Conservation (phyloP, 2,888 invertebrate species). For the Caenorhabditis imperialis region DNA sequence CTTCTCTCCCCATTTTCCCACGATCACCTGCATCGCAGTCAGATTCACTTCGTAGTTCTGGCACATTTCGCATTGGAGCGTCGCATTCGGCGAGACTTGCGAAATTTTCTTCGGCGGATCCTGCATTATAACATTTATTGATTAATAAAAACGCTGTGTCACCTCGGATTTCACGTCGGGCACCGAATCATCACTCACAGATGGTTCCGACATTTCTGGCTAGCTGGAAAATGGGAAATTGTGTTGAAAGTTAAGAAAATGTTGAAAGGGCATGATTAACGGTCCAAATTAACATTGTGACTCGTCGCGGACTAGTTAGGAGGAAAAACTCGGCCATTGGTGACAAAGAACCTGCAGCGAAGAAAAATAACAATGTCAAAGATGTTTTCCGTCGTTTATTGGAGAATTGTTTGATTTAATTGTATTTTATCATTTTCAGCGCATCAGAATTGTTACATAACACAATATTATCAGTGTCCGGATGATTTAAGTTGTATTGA, state of each 20-base stretch:
- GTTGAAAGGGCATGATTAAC: neutral
- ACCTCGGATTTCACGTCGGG: conserved; percentile 6
- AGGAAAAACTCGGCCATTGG: conserved; percentile 31
- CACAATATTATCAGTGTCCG: too few species aligned
- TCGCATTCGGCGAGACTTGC: conserved; percentile 37
- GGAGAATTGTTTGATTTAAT: too few species aligned
- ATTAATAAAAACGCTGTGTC: conserved; percentile 1
- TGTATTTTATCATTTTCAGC: too few species aligned
- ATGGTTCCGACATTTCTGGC: conserved; percentile 27
- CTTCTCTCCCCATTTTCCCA: conserved; percentile 4
- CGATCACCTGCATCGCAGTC: conserved; percentile 84
- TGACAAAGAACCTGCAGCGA: too few species aligned
- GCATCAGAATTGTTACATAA: too few species aligned
- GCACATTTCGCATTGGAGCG: conserved; percentile 87
- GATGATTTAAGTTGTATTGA: too few species aligned
- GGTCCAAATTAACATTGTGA: conserved; percentile 11
- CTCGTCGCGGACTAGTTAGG: conserved; percentile 30
- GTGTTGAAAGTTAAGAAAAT: neutral
- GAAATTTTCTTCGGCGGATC: conserved; percentile 34
- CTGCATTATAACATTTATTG: conserved; percentile 21
- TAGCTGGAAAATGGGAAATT: conserved; percentile 7
- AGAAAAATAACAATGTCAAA: too few species aligned
- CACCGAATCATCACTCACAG: conserved; percentile 17
- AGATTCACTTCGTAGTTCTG: conserved; percentile 88
- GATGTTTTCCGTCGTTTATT: neutral